phyloP scores from a whole-genome alignment of 2,888 invertebrate genomes.

The Octodonta nipae region DNA sequence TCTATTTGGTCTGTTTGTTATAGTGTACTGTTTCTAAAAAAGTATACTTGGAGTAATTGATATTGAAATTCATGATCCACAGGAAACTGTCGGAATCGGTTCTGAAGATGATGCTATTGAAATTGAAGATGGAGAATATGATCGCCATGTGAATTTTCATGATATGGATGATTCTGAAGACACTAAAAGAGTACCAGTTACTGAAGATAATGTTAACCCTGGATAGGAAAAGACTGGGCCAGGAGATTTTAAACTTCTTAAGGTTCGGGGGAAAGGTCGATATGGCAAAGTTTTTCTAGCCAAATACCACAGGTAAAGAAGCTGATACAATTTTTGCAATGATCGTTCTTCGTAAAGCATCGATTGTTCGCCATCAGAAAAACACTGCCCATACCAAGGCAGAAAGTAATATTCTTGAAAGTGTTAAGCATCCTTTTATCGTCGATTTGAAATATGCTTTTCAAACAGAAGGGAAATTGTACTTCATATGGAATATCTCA shows the following conservation, averaged over 20 bases:
- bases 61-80: slow-evolving; percentile 72
- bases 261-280: slow-evolving; percentile 95
- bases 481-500: slow-evolving; percentile 98
- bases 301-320: slow-evolving; percentile 82
- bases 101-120: slow-evolving; percentile 75
- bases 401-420: slow-evolving; percentile 97
- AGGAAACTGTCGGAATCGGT: slow-evolving; percentile 47
- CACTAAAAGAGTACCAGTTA: slow-evolving; percentile 56
- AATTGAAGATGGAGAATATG: too few relatives aligned
- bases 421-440: slow-evolving; percentile 99
- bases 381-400: slow-evolving; percentile 99
- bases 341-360: slow-evolving; percentile 97
- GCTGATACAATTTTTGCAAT: slow-evolving; percentile 92
- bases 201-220: slow-evolving; percentile 68
- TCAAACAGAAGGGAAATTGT: slow-evolving; percentile 97
- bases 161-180: too few relatives aligned
- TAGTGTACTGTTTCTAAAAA: too few relatives aligned
- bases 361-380: slow-evolving; percentile 96
- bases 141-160: too few relatives aligned
- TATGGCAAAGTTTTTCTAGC: slow-evolving; percentile 98
- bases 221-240: slow-evolving; percentile 83
- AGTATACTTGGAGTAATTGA: too few relatives aligned
- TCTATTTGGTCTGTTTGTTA: too few relatives aligned
- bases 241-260: slow-evolving; percentile 90
- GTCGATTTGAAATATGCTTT: slow-evolving; percentile 98